Evolutionary conservation across 2,797 vertebrate genomes (phyloP), one percentile per base, ranked within the genome.

Genomic region (Myotis findleyi): DNA sequence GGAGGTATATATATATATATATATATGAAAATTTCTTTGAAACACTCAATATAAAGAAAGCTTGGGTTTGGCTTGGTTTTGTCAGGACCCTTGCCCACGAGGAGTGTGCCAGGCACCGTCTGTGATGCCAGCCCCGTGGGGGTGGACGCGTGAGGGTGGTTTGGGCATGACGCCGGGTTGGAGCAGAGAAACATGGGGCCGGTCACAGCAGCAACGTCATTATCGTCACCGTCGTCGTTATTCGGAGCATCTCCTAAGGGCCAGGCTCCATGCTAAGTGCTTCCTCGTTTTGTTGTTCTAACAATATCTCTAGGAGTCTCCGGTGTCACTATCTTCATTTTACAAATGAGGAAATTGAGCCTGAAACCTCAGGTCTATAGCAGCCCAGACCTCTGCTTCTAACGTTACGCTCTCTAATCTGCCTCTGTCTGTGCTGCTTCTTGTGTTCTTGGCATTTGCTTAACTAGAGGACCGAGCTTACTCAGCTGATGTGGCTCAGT

Each of bases 211-310:
- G 38, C 33, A 23, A 18, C 10, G 11, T 14, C 25, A 5, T 16
- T 55, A 4, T 62, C 7, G 4, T 51, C 64, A 62, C 33, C 0
- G 0, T 30, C 0, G 0, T 36, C 9, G 1, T 81, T 53, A 6
- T 72, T 18, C 14, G 12, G 72, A 38, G 18, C 7, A 7, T 44
- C 33, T 64, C 9, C 1, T 7, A 44, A 2, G 30, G 20, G 33
- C 51, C 38, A 30, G 49, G 55, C 36, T 2, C 53, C 10, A 4
- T 3, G 1, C 71, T 53, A 8, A 11, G 20, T 12, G 62, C 44
- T 7, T 90, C 77, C 64, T 77, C 30, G 0, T 64, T 47, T 13
- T 3, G 0, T 21, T 51, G 72, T 82, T 11, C 38, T 41, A 21
- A 44, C 17, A 18, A 3, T 21, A 9, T 76, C 68, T 85, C n/a